Conservation (phyloP, 2,113 vertebrate genomes). For the Arenaria interpres region DNA sequence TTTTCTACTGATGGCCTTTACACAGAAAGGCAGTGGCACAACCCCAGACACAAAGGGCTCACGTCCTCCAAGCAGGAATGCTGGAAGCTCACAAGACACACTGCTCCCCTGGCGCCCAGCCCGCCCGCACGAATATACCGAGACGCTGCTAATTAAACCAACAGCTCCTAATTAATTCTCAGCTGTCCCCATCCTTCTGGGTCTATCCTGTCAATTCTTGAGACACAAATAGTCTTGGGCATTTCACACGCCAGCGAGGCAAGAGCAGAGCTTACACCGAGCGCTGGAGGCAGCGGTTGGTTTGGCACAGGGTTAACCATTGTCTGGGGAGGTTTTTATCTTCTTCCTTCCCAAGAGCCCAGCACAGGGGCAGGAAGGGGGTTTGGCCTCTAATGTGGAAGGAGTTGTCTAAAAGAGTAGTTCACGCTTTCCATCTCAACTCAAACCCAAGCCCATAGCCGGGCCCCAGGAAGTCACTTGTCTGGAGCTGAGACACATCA, state of each 20-base stretch:
- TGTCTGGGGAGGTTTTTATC: neutral
- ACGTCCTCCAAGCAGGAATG: neutral
- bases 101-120: neutral
- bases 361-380: neutral
- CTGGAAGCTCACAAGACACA: neutral
- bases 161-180: slow-evolving; percentile 40
- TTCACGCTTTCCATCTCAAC: neutral
- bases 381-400: neutral
- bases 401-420: neutral
- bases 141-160: slow-evolving; percentile 41
- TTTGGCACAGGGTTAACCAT: neutral
- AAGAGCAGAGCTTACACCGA: neutral
- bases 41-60: neutral
- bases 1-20: neutral
- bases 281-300: neutral
- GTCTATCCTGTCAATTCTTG: neutral
- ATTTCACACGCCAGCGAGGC: neutral
- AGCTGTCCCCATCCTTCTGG: slow-evolving; percentile 29
- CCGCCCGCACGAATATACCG: neutral
- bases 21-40: neutral
- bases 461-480: neutral
- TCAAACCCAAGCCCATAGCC: neutral
- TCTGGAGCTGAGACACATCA: neutral
- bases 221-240: slow-evolving; percentile 1
- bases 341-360: neutral